Evolutionary conservation across 1,140 invertebrate genomes (phyloP), one percentile per base, ranked within the genome.

Genomic region (Orchestia grillus): DNA sequence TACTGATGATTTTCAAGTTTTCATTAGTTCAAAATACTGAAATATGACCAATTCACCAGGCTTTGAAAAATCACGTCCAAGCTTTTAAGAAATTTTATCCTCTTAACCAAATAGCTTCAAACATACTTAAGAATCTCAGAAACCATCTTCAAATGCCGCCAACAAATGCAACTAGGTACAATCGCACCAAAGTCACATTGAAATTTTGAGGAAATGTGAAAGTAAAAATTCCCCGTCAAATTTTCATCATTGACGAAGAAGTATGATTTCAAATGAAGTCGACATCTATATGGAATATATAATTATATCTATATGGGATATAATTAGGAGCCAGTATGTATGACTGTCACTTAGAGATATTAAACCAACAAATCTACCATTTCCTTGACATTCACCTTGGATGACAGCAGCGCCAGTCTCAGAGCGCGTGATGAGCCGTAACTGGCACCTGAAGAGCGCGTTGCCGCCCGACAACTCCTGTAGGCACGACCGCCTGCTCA

Each of bases 391-490:
- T 36, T 77, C 88, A 47, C 92, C 92, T 94, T 47, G 43, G 8
- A n/a, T 94, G 44, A 94, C 36, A 1, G 92, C 92, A 40, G 92
- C 44, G 43, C 92, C 92, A 45, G 92, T 94, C 8, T 44, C 43
- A 44, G 92, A 45, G 92, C 92, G 92, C 8, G 44, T 47, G 92
- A 94, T 94, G 92, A 45, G 92, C 19, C 92, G 92, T 44, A 94
- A 44, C 23, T 47, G 92, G 36, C 43, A 28, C 44, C 92, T 45
- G 92, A 94, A 94, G 4, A 94, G 92, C 43, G 92, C 92, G 92
- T 94, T 94, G 92, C 43, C 92, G 11, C 92, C 92, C 44, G 92
- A 94, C 92, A 94, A 44, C 44, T 94, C 92, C 44, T 94, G 44
- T 4, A 45, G 92, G 40, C 43, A 94, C 43, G 92, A 94, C 92